These are phyloP conservation scores for Ctenopoma kingsleyae DNA, from an alignment of 2,797 vertebrate species.

Conservation along the genomic window DNA sequence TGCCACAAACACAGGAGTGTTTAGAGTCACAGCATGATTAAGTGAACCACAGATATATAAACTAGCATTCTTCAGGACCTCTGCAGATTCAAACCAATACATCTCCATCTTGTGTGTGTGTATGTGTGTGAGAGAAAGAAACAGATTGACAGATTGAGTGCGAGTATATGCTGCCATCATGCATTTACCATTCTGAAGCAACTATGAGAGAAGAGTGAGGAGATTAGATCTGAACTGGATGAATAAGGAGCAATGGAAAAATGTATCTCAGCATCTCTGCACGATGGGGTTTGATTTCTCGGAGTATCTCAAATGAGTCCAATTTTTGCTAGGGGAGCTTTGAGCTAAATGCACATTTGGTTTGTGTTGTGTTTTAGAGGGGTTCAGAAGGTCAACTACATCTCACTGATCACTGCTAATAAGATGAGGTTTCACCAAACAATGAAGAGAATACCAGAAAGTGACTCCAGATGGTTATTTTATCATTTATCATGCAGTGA, in stretches of 20 bases:
- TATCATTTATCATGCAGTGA: slow-evolving; percentile 21
- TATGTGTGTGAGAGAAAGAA: slow-evolving; percentile 28
- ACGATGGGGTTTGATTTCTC: slow-evolving; percentile 70
- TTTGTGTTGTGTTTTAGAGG: slow-evolving; percentile 70
- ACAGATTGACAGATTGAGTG: slow-evolving; percentile 21
- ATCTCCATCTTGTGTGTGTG: slow-evolving; percentile 26
- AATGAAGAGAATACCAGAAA: slow-evolving; percentile 42
- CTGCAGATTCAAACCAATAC: slow-evolving; percentile 51
- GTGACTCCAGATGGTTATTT: slow-evolving; percentile 54
- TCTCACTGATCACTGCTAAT: slow-evolving; percentile 69
- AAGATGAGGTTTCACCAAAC: slow-evolving; percentile 62
- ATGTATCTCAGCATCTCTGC: slow-evolving; percentile 70
- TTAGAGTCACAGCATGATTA: slow-evolving; percentile 58
- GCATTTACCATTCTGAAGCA: slow-evolving; percentile 55
- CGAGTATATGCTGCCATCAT: slow-evolving; percentile 52
- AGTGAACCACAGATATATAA: slow-evolving; percentile 67
- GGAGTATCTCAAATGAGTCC: slow-evolving; percentile 71
- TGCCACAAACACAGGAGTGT: slow-evolving; percentile 67
- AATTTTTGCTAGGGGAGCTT: slow-evolving; percentile 66
- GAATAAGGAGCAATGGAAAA: slow-evolving; percentile 77
- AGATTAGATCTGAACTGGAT: slow-evolving; percentile 76
- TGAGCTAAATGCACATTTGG: slow-evolving; percentile 77
- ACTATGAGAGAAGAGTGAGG: slow-evolving; percentile 58
- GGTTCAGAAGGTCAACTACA: slow-evolving; percentile 69
- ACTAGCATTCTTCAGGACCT: slow-evolving; percentile 59